Conservation (phyloP, 1,140 invertebrate species). For the Panagrolaimus sp. region DNA sequence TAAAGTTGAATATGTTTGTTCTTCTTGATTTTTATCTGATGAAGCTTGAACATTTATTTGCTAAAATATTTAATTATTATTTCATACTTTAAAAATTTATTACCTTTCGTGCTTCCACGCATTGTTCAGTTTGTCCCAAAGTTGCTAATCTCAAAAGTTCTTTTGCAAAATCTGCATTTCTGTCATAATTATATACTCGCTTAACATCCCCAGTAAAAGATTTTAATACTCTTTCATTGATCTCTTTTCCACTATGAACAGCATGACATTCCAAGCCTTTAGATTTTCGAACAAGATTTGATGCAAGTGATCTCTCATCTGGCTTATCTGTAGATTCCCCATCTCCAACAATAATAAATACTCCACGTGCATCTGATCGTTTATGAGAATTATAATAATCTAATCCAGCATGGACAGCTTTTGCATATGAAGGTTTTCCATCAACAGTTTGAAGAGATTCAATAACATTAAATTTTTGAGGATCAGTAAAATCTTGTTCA, state of each 20-base stretch:
- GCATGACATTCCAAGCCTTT: conserved; percentile 32
- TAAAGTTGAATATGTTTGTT: conserved; percentile 19
- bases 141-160: conserved; percentile 26
- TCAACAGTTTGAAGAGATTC: conserved; percentile 31
- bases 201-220: conserved; percentile 39
- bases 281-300: conserved; percentile 26
- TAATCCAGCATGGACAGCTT: conserved; percentile 31
- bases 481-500: conserved; percentile 32
- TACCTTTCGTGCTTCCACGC: neutral
- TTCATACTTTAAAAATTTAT: conserved; percentile 5
- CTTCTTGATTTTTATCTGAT: conserved; percentile 14
- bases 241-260: conserved; percentile 42
- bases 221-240: conserved; percentile 32
- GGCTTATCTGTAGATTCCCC: conserved; percentile 27
- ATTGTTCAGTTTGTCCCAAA: conserved; percentile 21
- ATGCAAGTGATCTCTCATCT: conserved; percentile 29
- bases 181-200: conserved; percentile 38
- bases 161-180: conserved; percentile 49
- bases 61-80: neutral
- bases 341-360: conserved; percentile 44
- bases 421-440: conserved; percentile 40
- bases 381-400: conserved; percentile 35
- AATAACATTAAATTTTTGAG: conserved; percentile 35
- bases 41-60: conserved; percentile 17
- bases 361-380: conserved; percentile 30